Conservation (phyloP, 2,888 invertebrate genomes). For the Sussaba pulchella region DNA sequence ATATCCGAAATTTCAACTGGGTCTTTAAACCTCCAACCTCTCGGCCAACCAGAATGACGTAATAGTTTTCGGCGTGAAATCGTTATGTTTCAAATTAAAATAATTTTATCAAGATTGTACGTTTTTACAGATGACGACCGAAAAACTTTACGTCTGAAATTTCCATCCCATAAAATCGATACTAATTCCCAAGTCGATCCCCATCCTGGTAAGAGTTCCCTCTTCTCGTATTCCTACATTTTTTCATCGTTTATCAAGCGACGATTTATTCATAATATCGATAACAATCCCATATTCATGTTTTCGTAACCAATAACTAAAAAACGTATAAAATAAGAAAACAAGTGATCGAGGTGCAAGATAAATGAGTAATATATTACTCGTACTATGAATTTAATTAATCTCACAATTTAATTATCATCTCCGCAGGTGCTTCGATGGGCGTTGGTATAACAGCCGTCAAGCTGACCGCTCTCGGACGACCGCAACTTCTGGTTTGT, state of each 20-base stretch:
- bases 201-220: constrained; percentile 71
- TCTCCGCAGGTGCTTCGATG: constrained; percentile 92
- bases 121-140: constrained; percentile 69
- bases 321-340: background rate
- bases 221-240: background rate
- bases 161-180: constrained; percentile 58
- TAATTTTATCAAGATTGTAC: constrained; percentile 1
- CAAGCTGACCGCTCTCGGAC: constrained; percentile 98
- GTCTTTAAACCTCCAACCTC: constrained; percentile 46
- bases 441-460: constrained; percentile 98
- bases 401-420: constrained; percentile 4
- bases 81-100: background rate
- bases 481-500: constrained; percentile 97
- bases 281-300: no score
- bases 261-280: background rate
- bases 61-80: constrained; percentile 24
- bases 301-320: background rate
- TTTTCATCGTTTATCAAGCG: background rate
- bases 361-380: no score
- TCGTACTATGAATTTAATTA: no score
- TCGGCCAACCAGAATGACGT: constrained; percentile 45
- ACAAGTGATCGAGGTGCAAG: background rate
- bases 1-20: constrained; percentile 53
- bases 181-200: constrained; percentile 62
- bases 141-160: constrained; percentile 66